phyloP scores from a whole-genome alignment of 2,113 vertebrate species.

The Coptodon rendalli region DNA sequence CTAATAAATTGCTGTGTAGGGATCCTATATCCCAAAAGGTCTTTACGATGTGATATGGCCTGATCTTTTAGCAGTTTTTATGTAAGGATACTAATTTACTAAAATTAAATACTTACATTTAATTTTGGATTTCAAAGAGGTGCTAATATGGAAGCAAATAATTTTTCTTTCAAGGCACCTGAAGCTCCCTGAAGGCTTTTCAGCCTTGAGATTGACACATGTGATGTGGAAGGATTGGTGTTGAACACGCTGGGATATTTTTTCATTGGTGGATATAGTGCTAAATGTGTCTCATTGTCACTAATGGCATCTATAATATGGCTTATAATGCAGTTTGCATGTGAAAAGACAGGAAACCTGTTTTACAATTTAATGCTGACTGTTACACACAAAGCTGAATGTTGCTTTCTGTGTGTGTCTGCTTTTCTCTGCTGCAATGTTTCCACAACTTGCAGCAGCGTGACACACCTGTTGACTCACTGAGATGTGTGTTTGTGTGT shows the following conservation, averaged over 20 bases:
- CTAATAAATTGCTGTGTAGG: neutral
- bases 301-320: fast-evolving
- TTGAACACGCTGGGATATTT: neutral
- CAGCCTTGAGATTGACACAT: fast-evolving
- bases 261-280: fast-evolving
- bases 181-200: neutral
- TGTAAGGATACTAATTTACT: neutral
- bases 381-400: neutral
- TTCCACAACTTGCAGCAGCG: neutral
- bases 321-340: neutral
- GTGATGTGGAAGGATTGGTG: fast-evolving
- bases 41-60: neutral
- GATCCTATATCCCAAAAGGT: fast-evolving
- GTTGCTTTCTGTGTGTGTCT: neutral
- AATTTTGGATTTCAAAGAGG: neutral
- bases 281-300: neutral
- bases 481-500: neutral
- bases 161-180: neutral
- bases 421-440: neutral
- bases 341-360: neutral
- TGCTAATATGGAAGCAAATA: neutral
- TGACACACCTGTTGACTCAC: conserved; percentile 31
- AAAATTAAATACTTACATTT: fast-evolving
- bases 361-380: neutral
- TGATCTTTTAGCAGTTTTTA: neutral